Evolutionary conservation across 1,140 invertebrate species (phyloP).

Genomic region (Globodera ellingtonae): DNA sequence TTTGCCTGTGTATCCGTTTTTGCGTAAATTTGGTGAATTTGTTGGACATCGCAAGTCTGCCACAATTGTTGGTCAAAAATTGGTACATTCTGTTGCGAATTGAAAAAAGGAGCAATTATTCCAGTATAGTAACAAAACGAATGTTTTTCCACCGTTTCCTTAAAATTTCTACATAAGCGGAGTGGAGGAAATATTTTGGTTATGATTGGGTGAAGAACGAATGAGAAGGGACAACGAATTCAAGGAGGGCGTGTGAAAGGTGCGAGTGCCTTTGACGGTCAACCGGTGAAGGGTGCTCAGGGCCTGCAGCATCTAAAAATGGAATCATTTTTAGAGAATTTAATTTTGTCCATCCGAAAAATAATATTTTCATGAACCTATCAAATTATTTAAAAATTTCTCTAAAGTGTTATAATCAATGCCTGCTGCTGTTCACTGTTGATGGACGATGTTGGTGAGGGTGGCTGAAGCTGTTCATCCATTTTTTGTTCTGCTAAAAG

Average conservation of each 20-base stretch:
- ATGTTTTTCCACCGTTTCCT: too few relatives aligned
- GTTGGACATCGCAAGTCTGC: too few relatives aligned
- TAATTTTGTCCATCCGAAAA: not conserved
- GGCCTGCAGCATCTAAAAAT: constrained; percentile 21
- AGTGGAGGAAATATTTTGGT: not conserved
- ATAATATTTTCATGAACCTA: not conserved
- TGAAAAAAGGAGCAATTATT: too few relatives aligned
- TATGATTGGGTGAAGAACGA: not conserved
- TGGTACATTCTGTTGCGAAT: too few relatives aligned
- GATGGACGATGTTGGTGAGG: constrained; percentile 5
- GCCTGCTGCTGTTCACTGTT: constrained; percentile 10
- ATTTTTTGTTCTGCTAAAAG: too few relatives aligned
- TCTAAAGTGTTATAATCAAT: not conserved
- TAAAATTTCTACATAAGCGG: too few relatives aligned
- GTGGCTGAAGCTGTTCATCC: not conserved
- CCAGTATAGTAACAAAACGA: too few relatives aligned
- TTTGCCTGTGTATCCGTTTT: too few relatives aligned
- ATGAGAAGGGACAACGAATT: constrained; percentile 13
- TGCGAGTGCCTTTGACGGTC: constrained; percentile 16
- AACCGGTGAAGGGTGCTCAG: constrained; percentile 18
- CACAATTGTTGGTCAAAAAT: too few relatives aligned
- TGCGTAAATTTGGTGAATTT: too few relatives aligned
- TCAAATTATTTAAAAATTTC: not conserved
- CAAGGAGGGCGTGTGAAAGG: constrained; percentile 17
- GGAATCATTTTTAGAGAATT: not conserved